Conservation (phyloP, 2,113 vertebrate species). For the Merops nubicus region DNA sequence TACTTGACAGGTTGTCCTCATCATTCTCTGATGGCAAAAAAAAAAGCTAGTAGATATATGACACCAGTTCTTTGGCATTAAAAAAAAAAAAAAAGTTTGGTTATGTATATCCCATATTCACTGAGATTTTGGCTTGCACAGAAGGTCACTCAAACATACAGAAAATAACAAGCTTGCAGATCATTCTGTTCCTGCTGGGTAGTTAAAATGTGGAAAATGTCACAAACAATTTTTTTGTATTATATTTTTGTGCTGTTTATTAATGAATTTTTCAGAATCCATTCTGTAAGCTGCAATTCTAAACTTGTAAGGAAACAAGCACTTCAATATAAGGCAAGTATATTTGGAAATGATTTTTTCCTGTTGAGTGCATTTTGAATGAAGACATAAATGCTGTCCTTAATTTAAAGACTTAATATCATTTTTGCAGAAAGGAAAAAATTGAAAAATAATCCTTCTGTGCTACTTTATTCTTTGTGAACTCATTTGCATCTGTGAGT, state of each 20-base stretch:
- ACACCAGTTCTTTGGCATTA: background rate
- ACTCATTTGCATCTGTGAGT: background rate
- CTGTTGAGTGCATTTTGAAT: background rate
- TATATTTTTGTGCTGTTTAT: background rate
- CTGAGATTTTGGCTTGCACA: background rate
- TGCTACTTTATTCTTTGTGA: background rate
- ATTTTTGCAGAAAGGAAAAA: background rate
- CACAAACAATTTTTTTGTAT: background rate
- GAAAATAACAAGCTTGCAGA: background rate
- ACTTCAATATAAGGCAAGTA: background rate
- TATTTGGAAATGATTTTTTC: background rate
- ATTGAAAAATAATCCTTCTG: background rate
- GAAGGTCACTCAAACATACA: background rate
- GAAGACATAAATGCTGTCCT: background rate
- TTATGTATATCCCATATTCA: background rate
- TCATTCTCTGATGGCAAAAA: background rate
- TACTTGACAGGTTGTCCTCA: background rate
- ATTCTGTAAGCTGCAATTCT: background rate
- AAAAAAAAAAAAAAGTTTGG: background rate
- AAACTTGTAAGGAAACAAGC: background rate
- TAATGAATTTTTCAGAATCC: background rate
- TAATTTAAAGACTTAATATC: background rate
- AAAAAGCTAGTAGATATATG: background rate
- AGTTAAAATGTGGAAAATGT: background rate
- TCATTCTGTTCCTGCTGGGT: background rate